phyloP scores from a whole-genome alignment of 2,888 invertebrate species.

The Ennomos erosarius region DNA sequence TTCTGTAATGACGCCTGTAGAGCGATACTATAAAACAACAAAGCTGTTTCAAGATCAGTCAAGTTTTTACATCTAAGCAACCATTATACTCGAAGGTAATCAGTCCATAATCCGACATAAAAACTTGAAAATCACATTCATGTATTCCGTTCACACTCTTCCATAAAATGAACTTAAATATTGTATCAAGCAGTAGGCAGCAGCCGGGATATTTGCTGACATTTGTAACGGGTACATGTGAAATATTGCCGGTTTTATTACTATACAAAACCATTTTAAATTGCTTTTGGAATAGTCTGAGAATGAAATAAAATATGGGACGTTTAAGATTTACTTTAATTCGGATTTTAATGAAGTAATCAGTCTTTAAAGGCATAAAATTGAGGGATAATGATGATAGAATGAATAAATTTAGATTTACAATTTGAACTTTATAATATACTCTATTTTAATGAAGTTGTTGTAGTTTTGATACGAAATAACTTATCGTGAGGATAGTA shows the following conservation, averaged over 20 bases:
- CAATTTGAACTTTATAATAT: no score
- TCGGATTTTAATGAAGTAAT: conserved; percentile 27
- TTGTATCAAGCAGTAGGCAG: conserved; percentile 31
- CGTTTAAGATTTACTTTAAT: conserved; percentile 15
- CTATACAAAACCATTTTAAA: conserved; percentile 27
- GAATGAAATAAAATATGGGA: conserved; percentile 28
- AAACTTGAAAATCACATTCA: conserved; percentile 20
- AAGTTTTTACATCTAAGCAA: conserved; percentile 12
- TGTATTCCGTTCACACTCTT: conserved; percentile 32
- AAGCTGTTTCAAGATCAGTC: conserved; percentile 1
- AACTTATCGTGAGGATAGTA: no score
- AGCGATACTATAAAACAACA: neutral
- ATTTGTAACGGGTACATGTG: conserved; percentile 31
- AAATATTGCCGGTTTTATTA: conserved; percentile 35
- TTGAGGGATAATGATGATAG: neutral
- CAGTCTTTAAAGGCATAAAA: conserved; percentile 3
- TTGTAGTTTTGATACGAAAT: neutral
- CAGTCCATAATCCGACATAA: conserved; percentile 24
- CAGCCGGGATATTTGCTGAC: conserved; percentile 27
- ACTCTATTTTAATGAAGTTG: no score
- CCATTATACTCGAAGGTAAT: conserved; percentile 23
- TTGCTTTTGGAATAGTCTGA: conserved; percentile 31
- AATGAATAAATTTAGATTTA: no score
- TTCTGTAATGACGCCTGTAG: no score
- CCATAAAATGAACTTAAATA: conserved; percentile 34